Base-by-base conservation (phyloP, 2,113 vertebrate genomes). In the Acrocephalus kingi region DNA sequence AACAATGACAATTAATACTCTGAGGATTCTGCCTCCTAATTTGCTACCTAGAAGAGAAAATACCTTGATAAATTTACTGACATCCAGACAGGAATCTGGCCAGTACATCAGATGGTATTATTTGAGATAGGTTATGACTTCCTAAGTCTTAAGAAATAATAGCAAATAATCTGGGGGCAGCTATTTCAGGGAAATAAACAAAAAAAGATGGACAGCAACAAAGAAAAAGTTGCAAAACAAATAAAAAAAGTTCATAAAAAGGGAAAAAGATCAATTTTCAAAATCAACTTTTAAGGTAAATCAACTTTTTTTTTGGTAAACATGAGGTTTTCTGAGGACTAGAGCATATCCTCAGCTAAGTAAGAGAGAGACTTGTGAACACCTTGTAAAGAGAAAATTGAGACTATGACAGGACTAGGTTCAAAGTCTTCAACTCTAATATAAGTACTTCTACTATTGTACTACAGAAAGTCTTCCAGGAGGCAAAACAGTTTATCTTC, bases 61-160 rank as follows among this genome's bases (percentile, higher is more conserved):
- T 31, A 54, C 33, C 33, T 63, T 37, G 8, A 78, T 11, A 74
- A 71, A 63, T 55, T 61, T 25, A 56, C 22, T 54, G 46, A 68
- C 35, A 72, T 18, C 14, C 43, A 71, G 30, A 58, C 5, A 58
- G 21, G 7, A 74, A 58, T 31, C 9, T 68, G 30, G 21, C 21
- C 41, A 41, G 13, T 61, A 55, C 0, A 0, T 48, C 13, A 4
- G 74, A 33, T 4, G 2, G 33, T 27, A 62, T 16, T 23, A 25
- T 16, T 18, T 63, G 56, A 55, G 31, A 55, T 14, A 12, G 17
- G 25, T 56, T 68, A 72, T 7, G 9, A 33, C 10, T 78, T 84
- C 24, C 28, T 41, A 54, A 68, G 3, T 45, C 24, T 52, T 20
- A 59, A 76, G 5, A 35, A 86, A 49, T 7, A 77, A 33, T 15